Conservation (phyloP, 2,888 invertebrate species). For the Cataglyphis albicans region DNA sequence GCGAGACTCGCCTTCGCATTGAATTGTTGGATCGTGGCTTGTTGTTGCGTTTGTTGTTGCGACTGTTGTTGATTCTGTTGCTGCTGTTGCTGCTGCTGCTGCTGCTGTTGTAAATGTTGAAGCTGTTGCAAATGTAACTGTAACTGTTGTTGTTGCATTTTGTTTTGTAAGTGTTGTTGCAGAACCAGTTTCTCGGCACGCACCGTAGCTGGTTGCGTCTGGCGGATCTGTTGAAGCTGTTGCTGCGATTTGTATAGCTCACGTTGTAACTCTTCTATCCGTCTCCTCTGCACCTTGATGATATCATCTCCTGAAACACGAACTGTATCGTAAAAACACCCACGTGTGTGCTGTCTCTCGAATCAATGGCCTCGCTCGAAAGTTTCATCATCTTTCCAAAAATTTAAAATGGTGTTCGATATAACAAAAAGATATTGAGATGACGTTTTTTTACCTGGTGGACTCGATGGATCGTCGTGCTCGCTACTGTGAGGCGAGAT, state of each 20-base stretch:
- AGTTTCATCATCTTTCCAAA: slow-evolving; percentile 13
- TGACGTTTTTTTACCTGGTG: slow-evolving; percentile 82
- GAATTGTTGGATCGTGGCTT: slow-evolving; percentile 83
- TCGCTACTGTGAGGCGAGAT: slow-evolving; percentile 85
- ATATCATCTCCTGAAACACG: slow-evolving; percentile 89
- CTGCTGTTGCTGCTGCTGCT: slow-evolving; percentile 88
- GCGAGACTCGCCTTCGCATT: slow-evolving; percentile 87
- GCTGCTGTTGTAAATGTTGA: slow-evolving; percentile 88
- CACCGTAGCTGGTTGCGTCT: slow-evolving; percentile 89
- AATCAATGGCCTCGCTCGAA: slow-evolving; percentile 32
- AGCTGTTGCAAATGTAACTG: slow-evolving; percentile 88
- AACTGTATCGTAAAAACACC: slow-evolving; percentile 67
- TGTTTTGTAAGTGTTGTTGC: slow-evolving; percentile 91
- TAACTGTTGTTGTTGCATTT: slow-evolving; percentile 88
- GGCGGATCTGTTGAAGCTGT: slow-evolving; percentile 90
- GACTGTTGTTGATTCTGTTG: slow-evolving; percentile 86
- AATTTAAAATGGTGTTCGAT: not conserved
- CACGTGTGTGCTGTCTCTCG: slow-evolving; percentile 54
- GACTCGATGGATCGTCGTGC: slow-evolving; percentile 86
- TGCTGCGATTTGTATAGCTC: slow-evolving; percentile 93
- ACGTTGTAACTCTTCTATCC: slow-evolving; percentile 95
- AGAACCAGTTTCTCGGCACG: slow-evolving; percentile 87
- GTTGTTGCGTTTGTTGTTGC: slow-evolving; percentile 79
- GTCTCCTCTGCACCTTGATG: slow-evolving; percentile 93
- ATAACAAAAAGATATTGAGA: slow-evolving; percentile 23